These are phyloP conservation scores for Macquaria ambigua DNA, from an alignment of 2,113 vertebrate genomes.

Conservation along the genomic window DNA sequence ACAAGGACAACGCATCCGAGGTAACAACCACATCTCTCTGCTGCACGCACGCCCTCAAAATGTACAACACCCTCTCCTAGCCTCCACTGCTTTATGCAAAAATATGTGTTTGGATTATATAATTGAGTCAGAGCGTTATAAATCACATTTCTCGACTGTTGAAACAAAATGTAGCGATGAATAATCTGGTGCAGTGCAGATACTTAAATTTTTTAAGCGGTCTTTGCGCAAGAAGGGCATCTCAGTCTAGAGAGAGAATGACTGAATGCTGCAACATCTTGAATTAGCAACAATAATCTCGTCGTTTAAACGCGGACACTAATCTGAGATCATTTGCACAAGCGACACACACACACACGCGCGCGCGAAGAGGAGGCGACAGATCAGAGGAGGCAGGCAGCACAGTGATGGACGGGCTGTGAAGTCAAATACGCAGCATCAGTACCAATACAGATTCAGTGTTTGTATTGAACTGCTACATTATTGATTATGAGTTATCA, in stretches of 20 bases:
- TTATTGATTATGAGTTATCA: constrained; percentile 79
- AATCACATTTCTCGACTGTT: constrained; percentile 76
- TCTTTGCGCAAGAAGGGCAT: constrained; percentile 74
- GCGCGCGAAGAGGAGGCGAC: constrained; percentile 31
- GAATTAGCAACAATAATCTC: constrained; percentile 78
- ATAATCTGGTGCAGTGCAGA: constrained; percentile 84
- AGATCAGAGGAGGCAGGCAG: constrained; percentile 62
- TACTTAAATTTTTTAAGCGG: constrained; percentile 80
- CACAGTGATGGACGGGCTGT: constrained; percentile 57
- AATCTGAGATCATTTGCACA: constrained; percentile 61
- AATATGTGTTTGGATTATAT: constrained; percentile 69
- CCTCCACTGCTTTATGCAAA: constrained; percentile 62
- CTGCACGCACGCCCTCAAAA: constrained; percentile 42
- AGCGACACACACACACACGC: neutral
- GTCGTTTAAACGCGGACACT: constrained; percentile 58
- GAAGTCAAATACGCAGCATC: constrained; percentile 60
- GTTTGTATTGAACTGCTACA: constrained; percentile 81
- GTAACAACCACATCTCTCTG: constrained; percentile 58
- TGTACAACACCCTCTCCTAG: constrained; percentile 33
- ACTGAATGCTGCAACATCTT: constrained; percentile 70
- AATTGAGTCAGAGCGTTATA: constrained; percentile 69
- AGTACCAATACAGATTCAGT: constrained; percentile 74
- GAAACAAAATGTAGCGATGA: constrained; percentile 70
- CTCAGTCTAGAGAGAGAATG: constrained; percentile 60
- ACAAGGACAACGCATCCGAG: constrained; percentile 67